Evolutionary conservation across 2,888 invertebrate species (phyloP), one percentile per base, ranked within the genome.

Genomic region (Phengaris arion): DNA sequence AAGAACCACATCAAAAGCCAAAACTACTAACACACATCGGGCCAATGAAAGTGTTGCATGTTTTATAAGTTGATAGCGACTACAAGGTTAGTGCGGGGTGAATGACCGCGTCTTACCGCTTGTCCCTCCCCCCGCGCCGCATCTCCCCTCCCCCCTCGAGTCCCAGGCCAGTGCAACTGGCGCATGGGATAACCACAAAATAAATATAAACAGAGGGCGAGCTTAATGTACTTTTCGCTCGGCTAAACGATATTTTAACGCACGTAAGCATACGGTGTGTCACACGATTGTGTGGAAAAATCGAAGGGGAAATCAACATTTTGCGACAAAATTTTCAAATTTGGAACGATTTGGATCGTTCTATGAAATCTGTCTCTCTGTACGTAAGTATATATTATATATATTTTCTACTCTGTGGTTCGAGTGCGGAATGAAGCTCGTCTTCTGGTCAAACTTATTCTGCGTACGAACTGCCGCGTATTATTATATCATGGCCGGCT

Each of bases 61-160:
- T 76, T 78, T 78, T 79, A 79, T 79, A 79, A 80, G 79, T 80
- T 81, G 80, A 83, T 82, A 82, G 81, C 81, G 79, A 81, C 81
- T 78, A 84, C 88, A 88, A 89, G 87, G 89, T 89, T 88, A 88
- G 78, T 78, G 81, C 82, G 90, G 86, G 86, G 72, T 52, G 72
- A 88, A 78, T 89, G 89, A 81, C 81, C 79, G 79, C 81, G 13
- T 74, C 48, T 22, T 68, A 55, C 45, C 75, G 54, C 54, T 48
- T 48, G 7, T 8, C 69, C 70, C 72, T 76, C 76, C 76, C 76
- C 75, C 75, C 73, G 84, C 86, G 45, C 59, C 35, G 54, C 35
- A 2, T 22, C 12, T 45, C 54, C 48, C 15, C 12, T 35, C 48
- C 6, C 12, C 46, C 46, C 48, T 57, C 35, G 8, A 73, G 51